Conservation (phyloP, 2,113 vertebrate genomes). For the Sylvia atricapilla region DNA sequence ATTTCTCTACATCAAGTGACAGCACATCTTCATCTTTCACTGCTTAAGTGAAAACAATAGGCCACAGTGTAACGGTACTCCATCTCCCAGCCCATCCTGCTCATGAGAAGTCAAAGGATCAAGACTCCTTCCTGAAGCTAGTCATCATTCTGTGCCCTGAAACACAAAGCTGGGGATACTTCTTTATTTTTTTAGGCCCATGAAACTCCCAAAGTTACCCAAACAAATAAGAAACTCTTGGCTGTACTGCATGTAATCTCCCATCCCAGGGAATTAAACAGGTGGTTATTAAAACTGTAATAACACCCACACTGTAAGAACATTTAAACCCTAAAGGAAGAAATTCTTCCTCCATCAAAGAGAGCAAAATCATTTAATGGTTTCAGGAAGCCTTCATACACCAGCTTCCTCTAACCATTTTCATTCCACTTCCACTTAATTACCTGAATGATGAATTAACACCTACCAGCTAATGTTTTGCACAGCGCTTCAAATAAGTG, state of each 20-base stretch:
- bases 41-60: background rate
- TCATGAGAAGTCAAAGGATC: background rate
- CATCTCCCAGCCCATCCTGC: background rate
- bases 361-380: slow-evolving; percentile 6
- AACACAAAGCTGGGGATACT: background rate
- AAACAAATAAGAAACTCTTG: background rate
- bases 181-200: background rate
- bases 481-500: background rate
- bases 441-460: slow-evolving; percentile 49
- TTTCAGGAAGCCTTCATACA: slow-evolving; percentile 30
- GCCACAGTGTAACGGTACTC: background rate
- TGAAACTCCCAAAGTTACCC: background rate
- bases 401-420: slow-evolving; percentile 41
- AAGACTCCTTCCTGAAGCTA: background rate
- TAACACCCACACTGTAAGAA: background rate
- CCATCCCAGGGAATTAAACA: slow-evolving; percentile 19
- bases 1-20: background rate
- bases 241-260: background rate
- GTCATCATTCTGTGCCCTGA: background rate
- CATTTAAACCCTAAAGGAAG: slow-evolving; percentile 35
- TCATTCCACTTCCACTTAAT: slow-evolving; percentile 20
- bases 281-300: slow-evolving; percentile 35
- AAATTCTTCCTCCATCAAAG: slow-evolving; percentile 37
- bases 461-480: slow-evolving; percentile 14
- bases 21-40: background rate